These are phyloP conservation scores for Thelohanellus kitauei DNA, from an alignment of 30 jellyfish, hydroid and myxozoan species.

Conservation along the genomic window DNA sequence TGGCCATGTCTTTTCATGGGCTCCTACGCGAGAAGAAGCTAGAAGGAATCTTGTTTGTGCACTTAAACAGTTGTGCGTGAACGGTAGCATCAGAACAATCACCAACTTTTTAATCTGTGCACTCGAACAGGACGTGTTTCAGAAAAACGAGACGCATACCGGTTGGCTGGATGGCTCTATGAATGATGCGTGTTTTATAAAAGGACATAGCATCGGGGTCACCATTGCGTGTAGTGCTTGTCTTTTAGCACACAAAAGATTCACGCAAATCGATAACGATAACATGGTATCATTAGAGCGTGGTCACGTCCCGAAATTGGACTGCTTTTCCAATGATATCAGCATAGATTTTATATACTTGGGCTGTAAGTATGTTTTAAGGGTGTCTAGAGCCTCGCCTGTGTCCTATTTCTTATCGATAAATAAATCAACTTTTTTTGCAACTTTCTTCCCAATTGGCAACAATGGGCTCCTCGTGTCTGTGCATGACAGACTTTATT, in stretches of 20 bases:
- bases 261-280: no score
- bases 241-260: no score
- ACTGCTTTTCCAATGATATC: no score
- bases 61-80: conserved; percentile 39
- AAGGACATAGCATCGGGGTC: no score
- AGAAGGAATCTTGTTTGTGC: conserved; percentile 79
- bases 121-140: conserved; percentile 30
- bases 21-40: conserved; percentile 51
- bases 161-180: conserved; percentile 84
- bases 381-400: no score
- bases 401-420: no score
- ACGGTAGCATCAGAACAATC: conserved; percentile 77
- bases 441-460: conserved; percentile 10
- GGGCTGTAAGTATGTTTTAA: no score
- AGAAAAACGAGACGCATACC: conserved; percentile 33
- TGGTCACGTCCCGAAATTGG: no score
- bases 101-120: conserved; percentile 34
- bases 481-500: conserved; percentile 24
- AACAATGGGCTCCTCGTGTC: conserved; percentile 66
- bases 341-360: no score
- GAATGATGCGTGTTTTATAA: no score
- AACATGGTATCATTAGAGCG: no score
- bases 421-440: background rate
- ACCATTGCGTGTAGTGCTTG: no score
- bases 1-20: conserved; percentile 83